These are phyloP conservation scores for Dynastes maya DNA, from an alignment of 2,888 invertebrate species.

Conservation along the genomic window DNA sequence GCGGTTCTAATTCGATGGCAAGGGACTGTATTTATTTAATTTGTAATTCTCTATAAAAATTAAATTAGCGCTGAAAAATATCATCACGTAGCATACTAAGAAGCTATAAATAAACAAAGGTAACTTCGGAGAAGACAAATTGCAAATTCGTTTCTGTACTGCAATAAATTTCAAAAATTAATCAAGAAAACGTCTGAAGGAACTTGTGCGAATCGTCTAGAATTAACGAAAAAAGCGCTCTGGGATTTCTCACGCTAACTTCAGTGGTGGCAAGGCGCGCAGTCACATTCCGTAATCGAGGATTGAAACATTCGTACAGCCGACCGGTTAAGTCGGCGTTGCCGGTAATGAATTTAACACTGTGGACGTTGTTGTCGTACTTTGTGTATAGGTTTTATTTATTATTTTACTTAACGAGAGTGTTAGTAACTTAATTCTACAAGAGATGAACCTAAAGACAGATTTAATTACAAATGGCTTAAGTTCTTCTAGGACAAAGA, in stretches of 20 bases:
- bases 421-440: no score
- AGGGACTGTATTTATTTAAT: neutral
- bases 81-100: conserved; percentile 8
- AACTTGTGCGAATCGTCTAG: conserved; percentile 40
- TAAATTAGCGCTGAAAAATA: neutral
- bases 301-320: neutral
- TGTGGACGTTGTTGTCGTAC: no score
- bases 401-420: no score
- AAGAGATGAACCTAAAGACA: no score
- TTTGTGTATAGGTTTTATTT: no score
- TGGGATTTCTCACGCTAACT: neutral
- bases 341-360: no score
- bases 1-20: no score
- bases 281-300: conserved; percentile 23
- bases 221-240: conserved; percentile 25
- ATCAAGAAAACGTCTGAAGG: conserved; percentile 54
- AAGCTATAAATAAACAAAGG: conserved; percentile 28
- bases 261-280: neutral
- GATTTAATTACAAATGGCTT: no score
- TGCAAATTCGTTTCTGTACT: conserved; percentile 49
- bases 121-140: conserved; percentile 43
- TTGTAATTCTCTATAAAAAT: neutral
- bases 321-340: no score
- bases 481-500: no score
- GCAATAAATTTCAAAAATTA: conserved; percentile 57